These are phyloP conservation scores for Murina feae DNA, from an alignment of 2,113 vertebrate species.

Conservation along the genomic window DNA sequence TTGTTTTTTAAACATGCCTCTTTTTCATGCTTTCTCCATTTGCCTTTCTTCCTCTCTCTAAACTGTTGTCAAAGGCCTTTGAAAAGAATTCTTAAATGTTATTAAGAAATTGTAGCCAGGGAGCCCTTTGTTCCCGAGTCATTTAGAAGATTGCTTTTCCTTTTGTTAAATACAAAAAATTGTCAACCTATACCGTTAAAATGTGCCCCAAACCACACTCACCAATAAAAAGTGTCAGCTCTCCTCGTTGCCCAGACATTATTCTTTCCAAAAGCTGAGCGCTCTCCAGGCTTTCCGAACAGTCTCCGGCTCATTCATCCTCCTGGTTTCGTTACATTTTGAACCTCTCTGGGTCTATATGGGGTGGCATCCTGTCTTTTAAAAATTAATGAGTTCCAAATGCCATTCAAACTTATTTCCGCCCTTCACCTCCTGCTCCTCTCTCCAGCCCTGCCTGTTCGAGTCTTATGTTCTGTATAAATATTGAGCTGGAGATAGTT, in stretches of 20 bases:
- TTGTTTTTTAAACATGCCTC: not conserved
- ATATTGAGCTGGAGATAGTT: conserved; percentile 74
- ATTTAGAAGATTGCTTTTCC: conserved; percentile 71
- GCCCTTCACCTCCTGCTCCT: not conserved
- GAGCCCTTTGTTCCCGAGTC: conserved; percentile 49
- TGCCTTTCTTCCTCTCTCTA: conserved; percentile 16
- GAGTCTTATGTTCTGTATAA: conserved; percentile 69
- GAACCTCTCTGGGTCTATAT: conserved; percentile 50
- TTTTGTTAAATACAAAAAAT: conserved; percentile 75
- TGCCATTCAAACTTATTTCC: conserved; percentile 61
- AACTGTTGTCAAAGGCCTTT: conserved; percentile 45
- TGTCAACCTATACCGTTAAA: conserved; percentile 72
- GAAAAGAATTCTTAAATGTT: conserved; percentile 60
- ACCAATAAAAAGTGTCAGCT: conserved; percentile 78
- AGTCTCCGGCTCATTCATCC: conserved; percentile 72
- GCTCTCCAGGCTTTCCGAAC: conserved; percentile 75
- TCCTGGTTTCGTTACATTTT: conserved; percentile 50
- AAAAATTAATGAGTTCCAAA: conserved; percentile 71
- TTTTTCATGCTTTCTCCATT: not conserved
- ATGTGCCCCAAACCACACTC: conserved; percentile 75
- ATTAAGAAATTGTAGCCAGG: conserved; percentile 55
- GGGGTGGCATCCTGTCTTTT: conserved; percentile 57
- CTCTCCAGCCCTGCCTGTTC: not conserved
- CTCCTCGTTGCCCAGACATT: conserved; percentile 76
- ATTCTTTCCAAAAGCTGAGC: conserved; percentile 76